Evolutionary conservation across 2,113 vertebrate genomes (phyloP), one percentile per base, ranked within the genome.

Genomic region (Cettia cetti): DNA sequence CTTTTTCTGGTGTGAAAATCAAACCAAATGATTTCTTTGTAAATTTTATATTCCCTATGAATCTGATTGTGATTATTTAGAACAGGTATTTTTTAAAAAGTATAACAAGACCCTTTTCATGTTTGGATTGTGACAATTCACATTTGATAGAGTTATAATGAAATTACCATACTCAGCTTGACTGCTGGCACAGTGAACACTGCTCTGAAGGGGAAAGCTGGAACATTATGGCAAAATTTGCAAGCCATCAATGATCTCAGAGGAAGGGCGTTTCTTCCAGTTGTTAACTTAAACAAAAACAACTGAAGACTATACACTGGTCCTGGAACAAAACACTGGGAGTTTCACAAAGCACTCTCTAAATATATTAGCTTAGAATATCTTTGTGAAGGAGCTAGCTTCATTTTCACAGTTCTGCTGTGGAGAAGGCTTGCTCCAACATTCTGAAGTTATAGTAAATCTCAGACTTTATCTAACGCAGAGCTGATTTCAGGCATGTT

Each of bases 201-300:
- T 77, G 12, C 64, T 93, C 71, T 94, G 70, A 90, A 82, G 56
- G 31, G 52, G 79, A 93, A 94, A 77, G 85, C 74, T 63, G 92
- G 79, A 95, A 90, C 68, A 90, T 86, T 93, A 96, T 33, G 85
- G 39, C 71, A 94, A 88, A 82, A 71, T 96, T 96, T 91, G 70
- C 49, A 94, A 91, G 90, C 66, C 82, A 93, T 96, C 74, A 63
- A 39, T 96, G 95, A 97, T 93, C 95, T 97, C 87, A 96, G 95
- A 95, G 92, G 95, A 97, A 95, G 94, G 95, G 92, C 4, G 88
- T 96, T 96, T 91, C 94, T 96, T 95, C 82, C 85, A 95, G 63
- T 85, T 87, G 59, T 91, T 92, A 95, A 92, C 57, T 91, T 92
- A 90, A 95, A 95, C 77, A 92, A 90, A 96, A 95, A 94, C 87